Evolutionary conservation across 2,888 invertebrate genomes (phyloP).

Genomic region (Tetrapedia diversipes): DNA sequence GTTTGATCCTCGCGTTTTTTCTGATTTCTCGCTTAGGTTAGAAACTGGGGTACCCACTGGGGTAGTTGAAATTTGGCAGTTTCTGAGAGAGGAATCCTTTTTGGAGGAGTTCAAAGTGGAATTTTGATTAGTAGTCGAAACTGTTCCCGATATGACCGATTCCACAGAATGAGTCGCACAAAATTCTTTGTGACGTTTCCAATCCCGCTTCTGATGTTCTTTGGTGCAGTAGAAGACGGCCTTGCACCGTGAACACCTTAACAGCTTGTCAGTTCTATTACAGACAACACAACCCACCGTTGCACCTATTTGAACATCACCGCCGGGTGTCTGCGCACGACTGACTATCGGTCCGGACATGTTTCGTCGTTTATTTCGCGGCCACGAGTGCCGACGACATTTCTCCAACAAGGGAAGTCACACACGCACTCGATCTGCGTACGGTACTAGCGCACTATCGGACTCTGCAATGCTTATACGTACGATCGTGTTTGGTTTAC

Average conservation of each 20-base stretch:
- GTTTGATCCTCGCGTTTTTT: constrained; percentile 45
- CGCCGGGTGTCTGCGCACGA: constrained; percentile 72
- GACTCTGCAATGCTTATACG: constrained; percentile 48
- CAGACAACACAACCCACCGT: constrained; percentile 85
- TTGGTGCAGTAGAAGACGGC: constrained; percentile 90
- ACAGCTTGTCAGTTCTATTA: constrained; percentile 85
- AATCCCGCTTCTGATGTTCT: constrained; percentile 91
- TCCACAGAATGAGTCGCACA: constrained; percentile 64
- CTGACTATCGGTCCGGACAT: constrained; percentile 77
- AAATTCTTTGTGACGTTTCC: constrained; percentile 88
- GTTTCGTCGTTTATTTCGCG: constrained; percentile 68
- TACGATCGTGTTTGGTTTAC: constrained; percentile 42
- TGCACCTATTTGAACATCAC: constrained; percentile 56
- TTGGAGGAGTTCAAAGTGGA: constrained; percentile 9
- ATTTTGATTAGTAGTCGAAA: constrained; percentile 30
- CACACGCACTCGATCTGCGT: constrained; percentile 65
- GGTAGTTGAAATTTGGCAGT: constrained; percentile 21
- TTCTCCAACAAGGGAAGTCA: constrained; percentile 69
- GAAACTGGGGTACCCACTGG: constrained; percentile 51
- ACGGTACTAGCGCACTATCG: constrained; percentile 55
- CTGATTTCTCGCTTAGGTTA: constrained; percentile 54
- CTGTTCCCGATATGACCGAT: constrained; percentile 22
- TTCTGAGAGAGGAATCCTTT: constrained; percentile 35
- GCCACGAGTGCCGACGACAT: constrained; percentile 70
- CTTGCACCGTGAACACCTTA: constrained; percentile 90